phyloP scores from a whole-genome alignment of 2,888 invertebrate genomes.

The Hermaeophaga mercurialis region DNA sequence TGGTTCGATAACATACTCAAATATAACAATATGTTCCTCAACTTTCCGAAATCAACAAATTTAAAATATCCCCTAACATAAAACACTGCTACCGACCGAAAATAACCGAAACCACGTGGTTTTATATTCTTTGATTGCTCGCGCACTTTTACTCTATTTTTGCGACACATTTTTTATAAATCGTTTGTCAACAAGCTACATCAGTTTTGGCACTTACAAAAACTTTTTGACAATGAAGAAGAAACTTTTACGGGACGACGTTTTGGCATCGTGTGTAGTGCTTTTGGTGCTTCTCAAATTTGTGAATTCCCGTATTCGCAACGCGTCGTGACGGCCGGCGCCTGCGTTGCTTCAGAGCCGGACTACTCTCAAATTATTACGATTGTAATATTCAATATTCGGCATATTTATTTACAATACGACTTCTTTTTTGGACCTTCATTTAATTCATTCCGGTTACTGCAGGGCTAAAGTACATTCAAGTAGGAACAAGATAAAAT shows the following conservation, averaged over 20 bases:
- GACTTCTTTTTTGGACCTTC: no score
- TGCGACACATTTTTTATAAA: slow-evolving; percentile 9
- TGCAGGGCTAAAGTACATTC: no score
- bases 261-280: slow-evolving; percentile 25
- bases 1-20: no score
- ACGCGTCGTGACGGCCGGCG: slow-evolving; percentile 31
- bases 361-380: no score
- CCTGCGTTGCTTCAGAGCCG: slow-evolving; percentile 32
- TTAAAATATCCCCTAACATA: slow-evolving; percentile 8
- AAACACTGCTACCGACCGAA: slow-evolving; percentile 18
- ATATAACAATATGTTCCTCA: neutral
- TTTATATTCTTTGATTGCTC: slow-evolving; percentile 1
- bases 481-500: no score
- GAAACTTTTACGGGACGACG: slow-evolving; percentile 26
- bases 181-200: slow-evolving; percentile 9
- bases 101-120: slow-evolving; percentile 30
- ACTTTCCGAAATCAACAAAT: neutral
- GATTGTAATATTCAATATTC: no score
- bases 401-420: no score
- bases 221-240: slow-evolving; percentile 7
- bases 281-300: slow-evolving; percentile 20
- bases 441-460: no score
- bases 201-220: slow-evolving; percentile 9
- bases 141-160: slow-evolving; percentile 18
- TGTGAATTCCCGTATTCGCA: slow-evolving; percentile 26